phyloP scores from a whole-genome alignment of 2,888 invertebrate species.

The Molanna angustata region DNA sequence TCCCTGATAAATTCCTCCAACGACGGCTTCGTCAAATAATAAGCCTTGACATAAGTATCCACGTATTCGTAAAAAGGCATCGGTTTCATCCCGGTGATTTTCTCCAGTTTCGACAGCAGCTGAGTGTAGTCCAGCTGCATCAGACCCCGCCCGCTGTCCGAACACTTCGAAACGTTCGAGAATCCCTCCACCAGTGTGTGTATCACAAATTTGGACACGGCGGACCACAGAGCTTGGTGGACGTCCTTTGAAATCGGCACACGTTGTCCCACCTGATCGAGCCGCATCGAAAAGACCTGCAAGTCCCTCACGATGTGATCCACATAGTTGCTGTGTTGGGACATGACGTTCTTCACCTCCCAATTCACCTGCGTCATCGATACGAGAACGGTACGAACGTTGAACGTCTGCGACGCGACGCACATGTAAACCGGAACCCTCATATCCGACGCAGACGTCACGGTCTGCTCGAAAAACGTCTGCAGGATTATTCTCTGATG shows the following conservation, averaged over 20 bases:
- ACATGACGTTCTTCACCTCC: slow-evolving; percentile 93
- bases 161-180: slow-evolving; percentile 88
- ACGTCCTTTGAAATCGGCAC: slow-evolving; percentile 71
- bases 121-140: slow-evolving; percentile 99
- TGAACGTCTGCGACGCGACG: slow-evolving; percentile 76
- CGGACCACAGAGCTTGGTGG: slow-evolving; percentile 77
- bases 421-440: slow-evolving; percentile 85
- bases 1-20: slow-evolving; percentile 87
- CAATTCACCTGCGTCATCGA: slow-evolving; percentile 94
- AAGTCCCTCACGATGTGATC: slow-evolving; percentile 73
- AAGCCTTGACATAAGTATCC: slow-evolving; percentile 94
- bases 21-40: slow-evolving; percentile 84
- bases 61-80: slow-evolving; percentile 88
- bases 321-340: slow-evolving; percentile 89
- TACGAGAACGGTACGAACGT: slow-evolving; percentile 70
- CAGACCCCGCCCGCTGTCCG: slow-evolving; percentile 91
- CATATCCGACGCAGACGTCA: slow-evolving; percentile 69
- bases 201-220: slow-evolving; percentile 80
- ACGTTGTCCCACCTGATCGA: slow-evolving; percentile 69
- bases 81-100: slow-evolving; percentile 78
- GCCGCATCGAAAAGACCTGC: slow-evolving; percentile 73
- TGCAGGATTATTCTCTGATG: slow-evolving; percentile 66
- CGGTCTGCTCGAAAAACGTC: slow-evolving; percentile 71
- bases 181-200: slow-evolving; percentile 92
- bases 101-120: slow-evolving; percentile 85